Base-by-base conservation (phyloP, 2,113 vertebrate species). In the Crotophaga sulcirostris region DNA sequence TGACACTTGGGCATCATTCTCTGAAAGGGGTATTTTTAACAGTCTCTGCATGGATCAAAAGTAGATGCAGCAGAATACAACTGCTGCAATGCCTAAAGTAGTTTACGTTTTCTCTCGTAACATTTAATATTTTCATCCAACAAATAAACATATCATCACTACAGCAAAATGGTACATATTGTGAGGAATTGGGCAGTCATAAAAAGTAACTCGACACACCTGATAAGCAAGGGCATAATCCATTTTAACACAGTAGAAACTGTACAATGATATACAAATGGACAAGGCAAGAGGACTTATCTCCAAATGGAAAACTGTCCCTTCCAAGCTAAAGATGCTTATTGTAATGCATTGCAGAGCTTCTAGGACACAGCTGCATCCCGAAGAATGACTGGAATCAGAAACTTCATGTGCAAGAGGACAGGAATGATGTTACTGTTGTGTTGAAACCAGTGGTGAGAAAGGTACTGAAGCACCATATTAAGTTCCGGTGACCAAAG, bases 1-100 rank as follows among this genome's bases (percentile, higher is more conserved):
- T 94, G 93, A 77, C 93, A 93, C 91, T 93, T 74, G 33, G 60
- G 60, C 66, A 69, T 68, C 79, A 58, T 84, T 84, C 52, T 84
- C 70, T 64, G 45, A 54, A 84, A 82, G 54, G 34, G 23, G 8
- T 19, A 18, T 72, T 91, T 95, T 91, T 82, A 92, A 60, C 73
- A 78, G 44, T 52, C 42, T 75, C 77, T 75, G 31, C 40, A 34
- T 52, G 58, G 66, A 93, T 75, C 72, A 78, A 55, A 90, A 74
- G 56, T 10, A 80, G 79, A 70, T 24, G 51, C 19, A 55, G 31
- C 73, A 68, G 44, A 45, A 82, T 24, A 68, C 0, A 0, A 82
- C 42, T 2, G 2, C 66, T 69, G 59, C 23, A 62, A 34, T 47
- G 59, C 26, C 58, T 34, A 16, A 86, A 58, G 33, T 54, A 8